Conservation (phyloP, 2,797 vertebrate species). For the Simalia tracyae region DNA sequence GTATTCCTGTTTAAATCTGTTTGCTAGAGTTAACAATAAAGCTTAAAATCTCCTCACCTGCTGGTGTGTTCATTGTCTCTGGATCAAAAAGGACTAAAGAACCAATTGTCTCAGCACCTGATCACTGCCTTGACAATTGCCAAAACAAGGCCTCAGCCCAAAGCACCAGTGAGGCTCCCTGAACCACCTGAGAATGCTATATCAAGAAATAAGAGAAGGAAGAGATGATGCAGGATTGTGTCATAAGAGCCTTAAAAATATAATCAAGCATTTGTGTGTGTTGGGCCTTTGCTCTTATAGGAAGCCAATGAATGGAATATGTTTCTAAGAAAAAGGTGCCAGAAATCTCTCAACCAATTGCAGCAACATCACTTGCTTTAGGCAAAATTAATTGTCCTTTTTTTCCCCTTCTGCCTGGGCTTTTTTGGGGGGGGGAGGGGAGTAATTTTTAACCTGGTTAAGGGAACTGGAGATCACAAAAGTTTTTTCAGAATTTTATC, state of each 20-base stretch:
- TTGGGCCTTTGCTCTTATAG: neutral
- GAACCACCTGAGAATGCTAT: neutral
- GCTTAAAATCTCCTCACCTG: too few species aligned
- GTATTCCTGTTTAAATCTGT: too few species aligned
- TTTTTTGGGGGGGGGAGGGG: neutral
- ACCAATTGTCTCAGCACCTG: too few species aligned
- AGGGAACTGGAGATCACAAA: neutral
- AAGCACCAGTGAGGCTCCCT: neutral
- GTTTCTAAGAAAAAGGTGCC: neutral
- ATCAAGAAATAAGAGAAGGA: neutral
- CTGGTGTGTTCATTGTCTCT: too few species aligned
- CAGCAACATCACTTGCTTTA: neutral
- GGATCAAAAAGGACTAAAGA: too few species aligned
- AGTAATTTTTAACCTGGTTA: neutral
- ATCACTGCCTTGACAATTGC: too few species aligned
- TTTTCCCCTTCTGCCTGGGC: too few species aligned
- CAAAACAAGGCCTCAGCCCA: too few species aligned
- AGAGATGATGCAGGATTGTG: neutral
- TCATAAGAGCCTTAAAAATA: neutral
- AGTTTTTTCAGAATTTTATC: too few species aligned
- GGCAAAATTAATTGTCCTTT: neutral
- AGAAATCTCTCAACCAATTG: neutral
- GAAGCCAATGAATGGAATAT: neutral
- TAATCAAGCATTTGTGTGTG: neutral
- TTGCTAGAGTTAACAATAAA: too few species aligned